Evolutionary conservation across 2,797 vertebrate species (phyloP).

Genomic region (Steatocranus sp.): DNA sequence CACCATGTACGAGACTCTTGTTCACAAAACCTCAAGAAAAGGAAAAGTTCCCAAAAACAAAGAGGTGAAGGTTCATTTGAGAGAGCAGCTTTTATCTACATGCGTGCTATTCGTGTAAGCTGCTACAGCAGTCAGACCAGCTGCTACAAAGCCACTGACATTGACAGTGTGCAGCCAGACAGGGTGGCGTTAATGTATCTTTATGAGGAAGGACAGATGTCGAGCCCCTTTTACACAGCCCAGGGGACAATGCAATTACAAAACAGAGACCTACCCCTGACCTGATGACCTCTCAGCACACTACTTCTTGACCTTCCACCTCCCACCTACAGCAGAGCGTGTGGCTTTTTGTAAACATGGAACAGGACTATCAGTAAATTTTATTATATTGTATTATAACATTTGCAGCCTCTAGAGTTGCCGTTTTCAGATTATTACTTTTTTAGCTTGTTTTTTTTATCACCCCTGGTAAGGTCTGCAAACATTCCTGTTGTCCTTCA

Average conservation of each 20-base stretch:
- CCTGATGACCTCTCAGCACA: constrained; percentile 40
- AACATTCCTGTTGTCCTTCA: background rate
- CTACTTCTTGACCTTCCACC: constrained; percentile 58
- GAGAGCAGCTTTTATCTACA: background rate
- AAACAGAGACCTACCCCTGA: constrained; percentile 54
- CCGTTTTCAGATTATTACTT: background rate
- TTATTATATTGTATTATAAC: background rate
- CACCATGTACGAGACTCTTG: background rate
- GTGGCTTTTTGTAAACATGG: background rate
- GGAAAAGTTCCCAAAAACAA: background rate
- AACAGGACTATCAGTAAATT: background rate
- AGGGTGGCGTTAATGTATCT: constrained; percentile 44
- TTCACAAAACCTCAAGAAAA: background rate
- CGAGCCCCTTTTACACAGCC: constrained; percentile 43
- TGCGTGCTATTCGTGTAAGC: background rate
- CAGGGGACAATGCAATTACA: constrained; percentile 55
- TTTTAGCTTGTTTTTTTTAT: background rate
- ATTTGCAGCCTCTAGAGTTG: background rate
- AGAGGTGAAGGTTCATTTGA: background rate
- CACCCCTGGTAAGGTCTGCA: background rate
- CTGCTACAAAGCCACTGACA: background rate
- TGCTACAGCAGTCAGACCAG: background rate
- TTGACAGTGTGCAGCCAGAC: constrained; percentile 27
- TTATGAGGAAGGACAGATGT: constrained; percentile 61
- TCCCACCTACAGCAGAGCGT: constrained; percentile 20